Conservation (phyloP, 2,113 vertebrate genomes). For the Ophiodon elongatus region DNA sequence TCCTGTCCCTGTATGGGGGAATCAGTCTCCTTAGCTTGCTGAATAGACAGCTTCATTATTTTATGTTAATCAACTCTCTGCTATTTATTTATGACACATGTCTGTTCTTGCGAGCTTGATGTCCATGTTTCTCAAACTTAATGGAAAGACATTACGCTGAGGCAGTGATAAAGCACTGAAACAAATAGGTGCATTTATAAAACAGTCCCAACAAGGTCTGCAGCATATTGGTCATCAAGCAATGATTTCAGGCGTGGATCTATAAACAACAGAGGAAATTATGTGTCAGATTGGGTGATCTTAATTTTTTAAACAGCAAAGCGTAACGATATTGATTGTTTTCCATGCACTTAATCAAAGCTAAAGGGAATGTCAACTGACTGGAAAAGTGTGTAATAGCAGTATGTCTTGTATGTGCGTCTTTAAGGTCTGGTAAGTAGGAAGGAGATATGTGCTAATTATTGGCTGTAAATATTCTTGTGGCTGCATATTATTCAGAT, state of each 20-base stretch:
- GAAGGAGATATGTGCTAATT: constrained; percentile 34
- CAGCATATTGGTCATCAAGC: constrained; percentile 47
- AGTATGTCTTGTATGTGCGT: background rate
- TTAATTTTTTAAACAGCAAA: constrained; percentile 65
- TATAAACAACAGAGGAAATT: constrained; percentile 69
- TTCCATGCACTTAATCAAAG: constrained; percentile 60
- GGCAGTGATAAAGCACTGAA: constrained; percentile 41
- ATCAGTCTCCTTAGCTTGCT: constrained; percentile 37
- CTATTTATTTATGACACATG: constrained; percentile 51
- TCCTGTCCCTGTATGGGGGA: constrained; percentile 22
- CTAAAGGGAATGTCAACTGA: constrained; percentile 39
- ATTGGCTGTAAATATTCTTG: constrained; percentile 35
- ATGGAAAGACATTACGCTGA: constrained; percentile 57
- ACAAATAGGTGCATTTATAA: constrained; percentile 62
- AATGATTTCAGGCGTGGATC: constrained; percentile 44
- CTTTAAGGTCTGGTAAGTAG: constrained; percentile 25
- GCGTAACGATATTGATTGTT: constrained; percentile 60
- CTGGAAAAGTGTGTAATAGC: constrained; percentile 23
- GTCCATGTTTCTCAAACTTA: constrained; percentile 40
- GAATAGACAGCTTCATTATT: constrained; percentile 31
- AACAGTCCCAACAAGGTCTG: constrained; percentile 40
- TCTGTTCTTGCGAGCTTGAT: constrained; percentile 37
- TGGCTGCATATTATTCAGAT: background rate
- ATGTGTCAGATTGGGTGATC: constrained; percentile 48
- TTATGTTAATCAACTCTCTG: constrained; percentile 48